Evolutionary conservation across 2,113 vertebrate species (phyloP).

Genomic region (Stegostoma tigrinum): DNA sequence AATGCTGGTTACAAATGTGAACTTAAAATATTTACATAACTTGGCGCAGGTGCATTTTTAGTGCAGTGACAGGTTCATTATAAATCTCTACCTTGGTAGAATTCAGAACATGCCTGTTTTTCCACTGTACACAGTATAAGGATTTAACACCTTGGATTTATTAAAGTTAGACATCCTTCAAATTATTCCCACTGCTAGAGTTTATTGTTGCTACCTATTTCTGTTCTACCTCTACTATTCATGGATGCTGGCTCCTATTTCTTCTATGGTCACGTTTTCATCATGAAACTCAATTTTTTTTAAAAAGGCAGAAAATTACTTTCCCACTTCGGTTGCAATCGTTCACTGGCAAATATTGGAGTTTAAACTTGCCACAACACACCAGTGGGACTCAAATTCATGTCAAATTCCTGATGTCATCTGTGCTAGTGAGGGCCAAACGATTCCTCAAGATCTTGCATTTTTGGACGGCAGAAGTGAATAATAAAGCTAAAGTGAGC

Average conservation of each 20-base stretch:
- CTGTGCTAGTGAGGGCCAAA: neutral
- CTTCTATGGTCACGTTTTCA: neutral
- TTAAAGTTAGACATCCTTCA: neutral
- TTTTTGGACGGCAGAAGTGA: too few species aligned
- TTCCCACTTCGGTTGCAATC: neutral
- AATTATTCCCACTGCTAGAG: neutral
- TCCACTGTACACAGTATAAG: neutral
- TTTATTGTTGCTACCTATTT: neutral
- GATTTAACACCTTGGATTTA: neutral
- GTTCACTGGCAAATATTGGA: neutral
- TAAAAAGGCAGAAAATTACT: neutral
- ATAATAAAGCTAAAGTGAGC: too few species aligned
- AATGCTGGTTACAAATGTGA: neutral
- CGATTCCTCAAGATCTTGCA: neutral
- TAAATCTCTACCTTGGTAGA: neutral
- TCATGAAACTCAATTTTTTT: neutral
- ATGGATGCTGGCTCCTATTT: neutral
- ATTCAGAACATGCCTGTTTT: neutral
- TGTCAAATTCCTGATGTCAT: neutral
- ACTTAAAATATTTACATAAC: neutral
- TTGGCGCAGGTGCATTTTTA: neutral
- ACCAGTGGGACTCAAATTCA: neutral
- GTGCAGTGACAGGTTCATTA: neutral
- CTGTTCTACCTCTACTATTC: neutral
- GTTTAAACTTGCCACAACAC: neutral